Evolutionary conservation across 1,140 invertebrate species (phyloP).

Genomic region (Hydropsyche tenuis): DNA sequence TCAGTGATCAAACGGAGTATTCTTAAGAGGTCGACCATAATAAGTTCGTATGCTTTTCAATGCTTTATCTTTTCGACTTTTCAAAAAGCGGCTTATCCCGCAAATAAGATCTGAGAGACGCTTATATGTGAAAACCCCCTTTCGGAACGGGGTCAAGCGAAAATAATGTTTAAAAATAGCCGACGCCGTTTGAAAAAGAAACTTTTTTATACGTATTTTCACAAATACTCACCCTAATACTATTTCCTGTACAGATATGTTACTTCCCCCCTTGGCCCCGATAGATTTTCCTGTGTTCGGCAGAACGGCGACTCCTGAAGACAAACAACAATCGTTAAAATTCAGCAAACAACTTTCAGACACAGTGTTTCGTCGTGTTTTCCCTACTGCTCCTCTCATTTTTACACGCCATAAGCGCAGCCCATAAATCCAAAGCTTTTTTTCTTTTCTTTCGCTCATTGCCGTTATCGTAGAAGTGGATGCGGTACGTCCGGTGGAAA

Average conservation of each 20-base stretch:
- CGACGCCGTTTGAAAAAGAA: too few relatives aligned
- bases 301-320: conserved; percentile 44
- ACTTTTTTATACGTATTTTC: not conserved
- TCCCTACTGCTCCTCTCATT: not conserved
- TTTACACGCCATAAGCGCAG: conserved; percentile 20
- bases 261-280: conserved; percentile 42
- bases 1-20: conserved; percentile 31
- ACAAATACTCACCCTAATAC: conserved; percentile 45
- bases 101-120: too few relatives aligned
- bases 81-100: not conserved
- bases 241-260: conserved; percentile 50
- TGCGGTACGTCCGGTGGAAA: conserved; percentile 2
- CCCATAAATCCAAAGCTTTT: not conserved
- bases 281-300: conserved; percentile 48
- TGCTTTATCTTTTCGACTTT: conserved; percentile 2
- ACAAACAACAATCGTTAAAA: conserved; percentile 31
- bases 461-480: conserved; percentile 2
- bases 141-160: too few relatives aligned
- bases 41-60: conserved; percentile 7
- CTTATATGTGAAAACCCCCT: too few relatives aligned
- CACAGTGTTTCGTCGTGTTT: not conserved
- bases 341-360: not conserved
- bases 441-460: not conserved
- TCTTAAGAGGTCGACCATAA: conserved; percentile 12
- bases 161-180: too few relatives aligned